phyloP scores from a whole-genome alignment of 2,888 invertebrate species.

The Tachystola acroxantha region DNA sequence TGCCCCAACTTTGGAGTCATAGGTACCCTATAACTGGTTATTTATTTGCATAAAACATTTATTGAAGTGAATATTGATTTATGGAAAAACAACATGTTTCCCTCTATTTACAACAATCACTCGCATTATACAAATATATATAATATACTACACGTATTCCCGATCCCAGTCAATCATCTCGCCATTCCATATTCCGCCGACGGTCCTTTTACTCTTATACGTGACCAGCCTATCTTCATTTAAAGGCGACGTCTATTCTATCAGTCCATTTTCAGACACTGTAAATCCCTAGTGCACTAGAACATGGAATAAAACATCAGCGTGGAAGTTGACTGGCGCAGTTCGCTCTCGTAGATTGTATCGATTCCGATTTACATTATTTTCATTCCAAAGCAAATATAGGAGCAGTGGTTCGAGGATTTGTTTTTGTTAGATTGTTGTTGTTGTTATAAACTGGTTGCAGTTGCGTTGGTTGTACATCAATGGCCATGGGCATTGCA shows the following conservation, averaged over 20 bases:
- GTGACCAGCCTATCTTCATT: no score
- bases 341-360: neutral
- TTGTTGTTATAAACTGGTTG: neutral
- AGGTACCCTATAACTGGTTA: no score
- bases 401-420: neutral
- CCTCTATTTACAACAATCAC: no score
- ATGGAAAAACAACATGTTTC: no score
- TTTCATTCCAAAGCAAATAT: neutral
- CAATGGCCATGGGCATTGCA: slow-evolving; percentile 26
- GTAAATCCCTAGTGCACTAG: neutral
- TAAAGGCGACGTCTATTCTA: neutral
- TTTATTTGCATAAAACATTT: no score
- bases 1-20: no score
- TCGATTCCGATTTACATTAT: neutral
- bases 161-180: neutral
- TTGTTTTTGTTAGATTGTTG: neutral
- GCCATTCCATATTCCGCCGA: neutral
- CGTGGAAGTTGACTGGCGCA: neutral
- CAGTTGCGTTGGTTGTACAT: slow-evolving; percentile 13
- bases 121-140: no score
- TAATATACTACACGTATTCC: neutral
- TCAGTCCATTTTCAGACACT: neutral
- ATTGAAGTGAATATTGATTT: no score
- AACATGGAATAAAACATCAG: slow-evolving; percentile 1
- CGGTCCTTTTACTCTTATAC: neutral